Evolutionary conservation across 2,888 invertebrate species (phyloP).

Genomic region (Himalopsyche kuldschensis): DNA sequence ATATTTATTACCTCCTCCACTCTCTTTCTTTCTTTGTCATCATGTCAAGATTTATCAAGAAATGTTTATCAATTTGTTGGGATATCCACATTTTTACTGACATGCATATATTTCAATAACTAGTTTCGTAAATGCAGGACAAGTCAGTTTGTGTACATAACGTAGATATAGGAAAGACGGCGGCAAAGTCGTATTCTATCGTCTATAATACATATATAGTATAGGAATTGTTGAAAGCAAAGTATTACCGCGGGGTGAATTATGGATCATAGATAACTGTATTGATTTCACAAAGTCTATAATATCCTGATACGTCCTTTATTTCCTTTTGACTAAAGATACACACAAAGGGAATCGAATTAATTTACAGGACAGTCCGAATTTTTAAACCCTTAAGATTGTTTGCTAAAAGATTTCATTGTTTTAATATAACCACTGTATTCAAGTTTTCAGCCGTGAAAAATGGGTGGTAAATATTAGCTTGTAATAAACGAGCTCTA

Average conservation of each 20-base stretch:
- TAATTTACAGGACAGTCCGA: background rate
- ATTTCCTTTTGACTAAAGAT: background rate
- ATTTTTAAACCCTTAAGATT: too few relatives aligned
- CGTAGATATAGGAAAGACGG: background rate
- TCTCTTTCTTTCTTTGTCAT: too few relatives aligned
- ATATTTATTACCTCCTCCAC: too few relatives aligned
- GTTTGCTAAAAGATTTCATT: too few relatives aligned
- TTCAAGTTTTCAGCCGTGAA: too few relatives aligned
- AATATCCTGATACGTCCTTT: background rate
- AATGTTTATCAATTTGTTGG: too few relatives aligned
- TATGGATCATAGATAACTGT: constrained; percentile 4
- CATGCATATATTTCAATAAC: background rate
- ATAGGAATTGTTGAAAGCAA: background rate
- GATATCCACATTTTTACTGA: too few relatives aligned
- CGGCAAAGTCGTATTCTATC: background rate
- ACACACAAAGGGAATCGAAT: background rate
- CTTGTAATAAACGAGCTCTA: too few relatives aligned
- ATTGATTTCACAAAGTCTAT: background rate
- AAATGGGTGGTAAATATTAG: too few relatives aligned
- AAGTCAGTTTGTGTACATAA: background rate
- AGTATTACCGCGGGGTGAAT: background rate
- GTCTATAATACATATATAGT: background rate
- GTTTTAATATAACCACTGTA: too few relatives aligned
- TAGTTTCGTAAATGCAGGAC: background rate
- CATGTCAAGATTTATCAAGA: too few relatives aligned